A percentile compares a stretch with the other conserved stretches of the same genome.
phyloP scores from a whole-genome alignment of 1,140 invertebrate species.

The Vanessa tameamea region DNA sequence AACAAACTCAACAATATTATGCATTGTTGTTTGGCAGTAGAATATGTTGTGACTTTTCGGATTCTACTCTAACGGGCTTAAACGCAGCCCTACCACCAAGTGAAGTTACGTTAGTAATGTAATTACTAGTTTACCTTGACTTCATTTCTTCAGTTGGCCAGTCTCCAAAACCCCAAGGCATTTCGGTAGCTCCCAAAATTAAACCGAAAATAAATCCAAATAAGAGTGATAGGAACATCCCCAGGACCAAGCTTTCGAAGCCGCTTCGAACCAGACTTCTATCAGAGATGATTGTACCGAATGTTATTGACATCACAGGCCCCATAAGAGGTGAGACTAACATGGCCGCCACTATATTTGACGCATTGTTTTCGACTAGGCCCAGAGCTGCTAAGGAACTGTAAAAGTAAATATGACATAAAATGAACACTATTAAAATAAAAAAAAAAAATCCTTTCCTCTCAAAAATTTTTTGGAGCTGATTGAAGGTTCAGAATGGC shows the following conservation, averaged over 20 bases:
- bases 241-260: conserved; percentile 85
- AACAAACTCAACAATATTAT: too few species aligned
- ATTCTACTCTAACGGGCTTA: too few species aligned
- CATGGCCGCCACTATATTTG: conserved; percentile 93
- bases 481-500: too few species aligned
- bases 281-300: conserved; percentile 90
- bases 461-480: too few species aligned
- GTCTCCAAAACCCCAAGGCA: conserved; percentile 88
- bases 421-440: neutral
- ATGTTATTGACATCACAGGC: conserved; percentile 92
- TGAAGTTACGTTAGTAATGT: too few species aligned
- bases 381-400: conserved; percentile 82
- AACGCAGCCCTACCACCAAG: too few species aligned
- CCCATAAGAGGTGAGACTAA: conserved; percentile 93
- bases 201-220: conserved; percentile 91
- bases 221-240: conserved; percentile 86
- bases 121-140: conserved; percentile 79
- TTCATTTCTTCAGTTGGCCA: conserved; percentile 93
- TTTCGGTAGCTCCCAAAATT: conserved; percentile 86
- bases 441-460: neutral
- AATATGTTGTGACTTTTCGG: too few species aligned
- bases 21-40: too few species aligned
- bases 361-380: conserved; percentile 85
- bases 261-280: conserved; percentile 83
- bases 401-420: conserved; percentile 11